These are phyloP conservation scores for Sanderia malayensis DNA, from an alignment of 30 jellyfish, hydroid and myxozoan genomes.

Conservation along the genomic window DNA sequence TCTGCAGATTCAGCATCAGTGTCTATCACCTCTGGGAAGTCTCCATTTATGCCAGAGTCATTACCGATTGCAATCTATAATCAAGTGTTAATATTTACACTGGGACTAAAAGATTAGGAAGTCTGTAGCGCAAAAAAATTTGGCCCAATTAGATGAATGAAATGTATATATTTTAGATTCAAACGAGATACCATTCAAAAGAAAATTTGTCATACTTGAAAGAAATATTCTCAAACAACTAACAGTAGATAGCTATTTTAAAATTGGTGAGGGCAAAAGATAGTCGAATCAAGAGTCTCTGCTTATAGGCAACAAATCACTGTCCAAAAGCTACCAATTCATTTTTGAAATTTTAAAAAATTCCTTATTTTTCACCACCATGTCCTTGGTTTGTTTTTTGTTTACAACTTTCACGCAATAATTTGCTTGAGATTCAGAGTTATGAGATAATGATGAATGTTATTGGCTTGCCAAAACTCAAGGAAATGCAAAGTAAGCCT, in stretches of 20 bases:
- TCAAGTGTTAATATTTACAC: neutral
- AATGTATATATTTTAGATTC: neutral
- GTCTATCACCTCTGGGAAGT: neutral
- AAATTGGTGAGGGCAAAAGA: neutral
- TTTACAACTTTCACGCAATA: neutral
- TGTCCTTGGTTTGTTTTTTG: neutral
- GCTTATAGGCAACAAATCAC: neutral
- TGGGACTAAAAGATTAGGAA: neutral
- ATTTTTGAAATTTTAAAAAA: neutral
- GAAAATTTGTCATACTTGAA: neutral
- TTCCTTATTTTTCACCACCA: neutral
- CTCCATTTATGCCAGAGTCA: neutral
- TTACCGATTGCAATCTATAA: neutral
- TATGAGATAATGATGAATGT: neutral
- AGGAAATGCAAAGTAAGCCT: neutral
- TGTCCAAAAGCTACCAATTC: neutral
- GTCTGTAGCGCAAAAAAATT: neutral
- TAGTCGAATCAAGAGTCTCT: neutral
- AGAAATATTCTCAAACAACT: neutral
- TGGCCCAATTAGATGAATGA: neutral
- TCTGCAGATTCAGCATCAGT: constrained; percentile 1
- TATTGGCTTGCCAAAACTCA: neutral
- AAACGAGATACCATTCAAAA: neutral
- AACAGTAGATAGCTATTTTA: neutral
- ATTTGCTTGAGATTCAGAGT: neutral